Percentiles rank a stretch among this genome's conserved stretches.
phyloP scores from a whole-genome alignment of 2,888 invertebrate genomes.

The Diadegma fenestrale region DNA sequence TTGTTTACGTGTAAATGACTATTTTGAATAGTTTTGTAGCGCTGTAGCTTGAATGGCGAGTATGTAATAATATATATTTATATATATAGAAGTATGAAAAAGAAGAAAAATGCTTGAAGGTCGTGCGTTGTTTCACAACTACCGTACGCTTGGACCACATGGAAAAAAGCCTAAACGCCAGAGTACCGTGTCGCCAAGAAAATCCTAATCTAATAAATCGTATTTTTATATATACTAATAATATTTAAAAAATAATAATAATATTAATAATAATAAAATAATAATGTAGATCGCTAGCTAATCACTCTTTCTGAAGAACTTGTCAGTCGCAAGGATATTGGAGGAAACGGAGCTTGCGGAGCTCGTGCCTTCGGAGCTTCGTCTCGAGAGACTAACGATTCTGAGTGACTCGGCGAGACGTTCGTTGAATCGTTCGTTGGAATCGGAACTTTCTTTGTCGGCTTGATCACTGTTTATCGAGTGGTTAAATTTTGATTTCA shows the following conservation, averaged over 20 bases:
- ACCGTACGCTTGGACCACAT: slow-evolving; percentile 63
- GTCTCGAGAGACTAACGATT: slow-evolving; percentile 72
- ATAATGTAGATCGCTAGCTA: slow-evolving; percentile 63
- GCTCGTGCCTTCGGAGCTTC: slow-evolving; percentile 76
- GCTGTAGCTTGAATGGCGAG: slow-evolving; percentile 16
- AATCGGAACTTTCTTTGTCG: slow-evolving; percentile 68
- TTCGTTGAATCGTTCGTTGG: slow-evolving; percentile 68
- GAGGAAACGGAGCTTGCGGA: slow-evolving; percentile 70
- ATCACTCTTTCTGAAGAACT: slow-evolving; percentile 74
- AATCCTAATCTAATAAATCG: slow-evolving; percentile 53
- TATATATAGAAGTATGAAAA: slow-evolving; percentile 30
- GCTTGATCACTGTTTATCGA: slow-evolving; percentile 71
- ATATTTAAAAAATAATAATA: slow-evolving; percentile 5
- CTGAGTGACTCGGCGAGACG: slow-evolving; percentile 70
- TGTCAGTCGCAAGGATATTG: slow-evolving; percentile 73
- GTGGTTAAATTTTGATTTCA: slow-evolving; percentile 74
- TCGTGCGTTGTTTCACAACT: slow-evolving; percentile 65
- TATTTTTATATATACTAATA: slow-evolving; percentile 35
- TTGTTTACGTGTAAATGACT: not conserved
- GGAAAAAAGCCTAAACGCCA: slow-evolving; percentile 61
- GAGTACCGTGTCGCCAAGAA: slow-evolving; percentile 64
- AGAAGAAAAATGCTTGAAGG: slow-evolving; percentile 40
- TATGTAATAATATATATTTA: not conserved
- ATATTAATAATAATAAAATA: slow-evolving; percentile 5
- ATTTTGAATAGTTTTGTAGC: slow-evolving; percentile 3